Evolutionary conservation across 2,113 vertebrate species (phyloP).

Genomic region (Butorides virescens): DNA sequence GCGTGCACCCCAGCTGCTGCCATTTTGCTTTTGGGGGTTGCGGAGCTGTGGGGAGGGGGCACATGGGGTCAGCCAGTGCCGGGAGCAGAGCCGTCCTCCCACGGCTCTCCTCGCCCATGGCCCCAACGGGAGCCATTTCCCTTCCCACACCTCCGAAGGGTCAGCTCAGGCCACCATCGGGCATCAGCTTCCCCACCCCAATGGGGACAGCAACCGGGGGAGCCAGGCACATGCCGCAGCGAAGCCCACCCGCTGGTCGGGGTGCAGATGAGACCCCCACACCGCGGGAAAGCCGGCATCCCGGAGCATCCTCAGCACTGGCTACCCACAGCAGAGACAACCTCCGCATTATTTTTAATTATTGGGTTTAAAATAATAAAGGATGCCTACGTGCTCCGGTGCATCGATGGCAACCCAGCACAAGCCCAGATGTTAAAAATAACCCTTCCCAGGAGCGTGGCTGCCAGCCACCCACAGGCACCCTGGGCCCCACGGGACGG

Average conservation of each 20-base stretch:
- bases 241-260: neutral
- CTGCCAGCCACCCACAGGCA: constrained; percentile 12
- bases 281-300: fast-evolving
- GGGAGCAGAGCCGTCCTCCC: neutral
- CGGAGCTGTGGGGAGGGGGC: neutral
- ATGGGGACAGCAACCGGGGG: fast-evolving
- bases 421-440: constrained; percentile 14
- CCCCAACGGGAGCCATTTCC: neutral
- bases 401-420: neutral
- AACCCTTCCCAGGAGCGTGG: neutral
- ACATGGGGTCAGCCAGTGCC: fast-evolving
- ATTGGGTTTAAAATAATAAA: neutral
- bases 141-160: neutral
- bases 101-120: neutral
- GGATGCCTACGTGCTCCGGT: neutral
- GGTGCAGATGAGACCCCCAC: fast-evolving
- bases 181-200: neutral
- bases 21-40: neutral
- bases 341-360: neutral
- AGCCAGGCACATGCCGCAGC: fast-evolving
- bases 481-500: neutral
- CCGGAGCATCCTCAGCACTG: neutral
- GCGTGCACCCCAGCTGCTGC: neutral
- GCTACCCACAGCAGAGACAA: neutral
- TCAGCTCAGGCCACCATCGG: neutral